Percentiles rank a stretch among this genome's conserved stretches.
phyloP scores from a whole-genome alignment of 2,797 vertebrate species.

The Muraenolepis orangiensis region DNA sequence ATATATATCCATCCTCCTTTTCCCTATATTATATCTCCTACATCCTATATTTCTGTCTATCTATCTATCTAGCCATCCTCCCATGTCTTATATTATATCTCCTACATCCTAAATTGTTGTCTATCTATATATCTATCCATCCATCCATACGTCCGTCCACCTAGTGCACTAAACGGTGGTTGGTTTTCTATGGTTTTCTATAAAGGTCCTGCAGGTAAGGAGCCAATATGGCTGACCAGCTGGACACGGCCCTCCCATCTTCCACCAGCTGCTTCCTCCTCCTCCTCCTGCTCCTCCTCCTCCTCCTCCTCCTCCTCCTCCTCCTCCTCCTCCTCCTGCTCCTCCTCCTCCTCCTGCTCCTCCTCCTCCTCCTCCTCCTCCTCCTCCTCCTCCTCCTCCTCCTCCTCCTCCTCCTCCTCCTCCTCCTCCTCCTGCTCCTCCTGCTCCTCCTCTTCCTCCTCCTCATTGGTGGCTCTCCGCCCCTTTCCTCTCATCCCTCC shows the following conservation, averaged over 20 bases:
- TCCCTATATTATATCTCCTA: no score
- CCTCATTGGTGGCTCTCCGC: background rate
- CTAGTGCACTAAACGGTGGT: background rate
- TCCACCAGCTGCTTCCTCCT: background rate
- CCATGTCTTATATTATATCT: background rate
- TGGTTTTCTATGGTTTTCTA: no score
- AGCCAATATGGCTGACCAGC: constrained; percentile 7
- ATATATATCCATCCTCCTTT: background rate
- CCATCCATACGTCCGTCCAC: constrained; percentile 9
- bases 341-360: background rate
- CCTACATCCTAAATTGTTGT: background rate
- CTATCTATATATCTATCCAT: constrained; percentile 10
- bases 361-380: background rate
- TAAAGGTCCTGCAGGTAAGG: background rate
- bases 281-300: background rate
- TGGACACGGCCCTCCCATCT: constrained; percentile 2
- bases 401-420: background rate
- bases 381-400: background rate
- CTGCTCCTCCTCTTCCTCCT: background rate
- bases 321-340: background rate
- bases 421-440: background rate
- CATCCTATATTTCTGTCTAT: constrained; percentile 7
- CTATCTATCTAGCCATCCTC: constrained; percentile 8
- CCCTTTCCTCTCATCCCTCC: constrained; percentile 22
- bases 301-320: background rate